A percentile compares a stretch with the other conserved stretches of the same genome.
Conservation (phyloP, 1,140 invertebrate species). For the Camponotus floridanus region DNA sequence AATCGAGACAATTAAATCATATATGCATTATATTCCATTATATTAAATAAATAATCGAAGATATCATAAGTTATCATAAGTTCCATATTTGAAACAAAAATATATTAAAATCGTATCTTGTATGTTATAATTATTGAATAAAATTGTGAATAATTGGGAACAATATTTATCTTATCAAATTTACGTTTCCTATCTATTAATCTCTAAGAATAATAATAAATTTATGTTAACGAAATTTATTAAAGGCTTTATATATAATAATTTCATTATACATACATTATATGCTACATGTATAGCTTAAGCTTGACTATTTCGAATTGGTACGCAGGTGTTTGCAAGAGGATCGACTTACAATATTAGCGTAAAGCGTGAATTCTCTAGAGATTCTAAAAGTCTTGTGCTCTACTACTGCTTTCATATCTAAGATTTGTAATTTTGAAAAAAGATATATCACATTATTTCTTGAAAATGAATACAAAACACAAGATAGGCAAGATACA, state of each 20-base stretch:
- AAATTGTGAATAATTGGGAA: background rate
- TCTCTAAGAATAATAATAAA: slow-evolving; percentile 4
- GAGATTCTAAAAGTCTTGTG: background rate
- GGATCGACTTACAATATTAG: slow-evolving; percentile 19
- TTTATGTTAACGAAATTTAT: background rate
- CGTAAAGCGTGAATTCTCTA: slow-evolving; percentile 6
- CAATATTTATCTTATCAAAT: background rate
- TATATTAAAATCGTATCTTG: background rate
- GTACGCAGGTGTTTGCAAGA: slow-evolving; percentile 25
- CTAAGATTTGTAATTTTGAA: background rate
- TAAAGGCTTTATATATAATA: background rate
- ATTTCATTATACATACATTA: background rate
- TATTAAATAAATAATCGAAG: background rate
- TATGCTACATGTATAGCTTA: background rate
- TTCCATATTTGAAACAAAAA: background rate
- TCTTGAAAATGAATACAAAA: background rate
- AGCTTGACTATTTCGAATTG: background rate
- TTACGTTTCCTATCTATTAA: background rate
- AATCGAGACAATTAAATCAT: background rate
- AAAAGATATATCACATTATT: background rate
- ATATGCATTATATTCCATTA: background rate
- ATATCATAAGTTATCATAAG: background rate
- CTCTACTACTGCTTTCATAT: background rate
- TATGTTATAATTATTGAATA: background rate
- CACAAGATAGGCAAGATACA: background rate